Percentiles rank a stretch among this genome's conserved stretches.
These are phyloP conservation scores for Platyura marginata DNA, from an alignment of 1,140 invertebrate species.

Conservation along the genomic window DNA sequence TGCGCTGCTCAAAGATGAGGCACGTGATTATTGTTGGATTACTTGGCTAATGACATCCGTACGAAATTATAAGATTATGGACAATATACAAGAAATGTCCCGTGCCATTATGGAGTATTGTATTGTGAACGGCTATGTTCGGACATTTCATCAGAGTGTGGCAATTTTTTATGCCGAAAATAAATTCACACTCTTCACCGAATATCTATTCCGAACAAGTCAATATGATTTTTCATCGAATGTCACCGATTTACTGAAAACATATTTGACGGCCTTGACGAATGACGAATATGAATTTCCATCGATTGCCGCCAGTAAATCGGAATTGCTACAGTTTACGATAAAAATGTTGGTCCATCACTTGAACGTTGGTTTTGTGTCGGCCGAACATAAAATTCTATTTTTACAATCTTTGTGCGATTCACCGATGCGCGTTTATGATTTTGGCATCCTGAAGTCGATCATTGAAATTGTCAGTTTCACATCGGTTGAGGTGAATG, in stretches of 20 bases:
- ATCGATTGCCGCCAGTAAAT: background rate
- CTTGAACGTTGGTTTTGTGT: background rate
- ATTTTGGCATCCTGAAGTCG: background rate
- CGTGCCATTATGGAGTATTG: slow-evolving; percentile 20
- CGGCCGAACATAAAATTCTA: background rate
- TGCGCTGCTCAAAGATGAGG: slow-evolving; percentile 14
- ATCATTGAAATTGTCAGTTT: background rate
- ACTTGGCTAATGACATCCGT: slow-evolving; percentile 30
- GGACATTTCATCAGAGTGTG: slow-evolving; percentile 29
- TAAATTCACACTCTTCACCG: background rate
- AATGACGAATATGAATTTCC: background rate
- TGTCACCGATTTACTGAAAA: background rate
- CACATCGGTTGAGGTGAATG: background rate
- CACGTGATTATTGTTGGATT: slow-evolving; percentile 28
- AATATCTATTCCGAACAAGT: background rate
- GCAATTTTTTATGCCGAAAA: slow-evolving; percentile 30
- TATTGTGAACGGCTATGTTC: slow-evolving; percentile 23
- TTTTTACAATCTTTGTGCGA: background rate
- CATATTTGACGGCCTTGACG: background rate
- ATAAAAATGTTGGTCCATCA: background rate
- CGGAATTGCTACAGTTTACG: background rate
- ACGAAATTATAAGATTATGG: slow-evolving; percentile 13
- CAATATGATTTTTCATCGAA: background rate
- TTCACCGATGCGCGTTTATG: background rate
- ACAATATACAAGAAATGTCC: slow-evolving; percentile 7